Percentiles rank a stretch among this genome's conserved stretches.
phyloP scores from a whole-genome alignment of 2,888 invertebrate genomes.

The Urechis unicinctus region DNA sequence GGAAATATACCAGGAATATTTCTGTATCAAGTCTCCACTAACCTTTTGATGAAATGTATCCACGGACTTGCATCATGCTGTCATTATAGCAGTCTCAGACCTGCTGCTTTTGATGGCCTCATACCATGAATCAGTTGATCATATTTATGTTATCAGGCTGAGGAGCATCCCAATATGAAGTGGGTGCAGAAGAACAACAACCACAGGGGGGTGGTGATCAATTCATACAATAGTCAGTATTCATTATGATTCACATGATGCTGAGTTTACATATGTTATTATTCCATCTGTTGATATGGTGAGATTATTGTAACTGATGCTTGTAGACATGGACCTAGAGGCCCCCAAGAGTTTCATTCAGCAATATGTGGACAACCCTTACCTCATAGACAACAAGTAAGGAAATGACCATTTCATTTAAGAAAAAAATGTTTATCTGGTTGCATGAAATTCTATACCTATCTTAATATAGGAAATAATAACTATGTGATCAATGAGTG shows the following conservation, averaged over 20 bases:
- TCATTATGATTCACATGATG: too few relatives aligned
- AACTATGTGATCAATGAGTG: too few relatives aligned
- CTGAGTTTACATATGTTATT: background rate
- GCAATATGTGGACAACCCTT: constrained; percentile 80
- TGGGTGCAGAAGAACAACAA: constrained; percentile 91
- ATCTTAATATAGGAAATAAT: too few relatives aligned
- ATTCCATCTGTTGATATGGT: background rate
- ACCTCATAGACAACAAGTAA: constrained; percentile 76
- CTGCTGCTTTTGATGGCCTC: too few relatives aligned
- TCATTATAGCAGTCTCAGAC: too few relatives aligned
- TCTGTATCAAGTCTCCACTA: too few relatives aligned
- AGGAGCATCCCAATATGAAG: constrained; percentile 59
- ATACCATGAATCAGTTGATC: too few relatives aligned
- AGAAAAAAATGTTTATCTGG: background rate
- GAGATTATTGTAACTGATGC: background rate
- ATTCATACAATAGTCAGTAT: constrained; percentile 54
- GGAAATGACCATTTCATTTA: constrained; percentile 5
- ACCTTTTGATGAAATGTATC: too few relatives aligned
- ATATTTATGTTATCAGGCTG: constrained; percentile 49
- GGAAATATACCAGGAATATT: too few relatives aligned
- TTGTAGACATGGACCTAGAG: constrained; percentile 62
- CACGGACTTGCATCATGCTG: too few relatives aligned
- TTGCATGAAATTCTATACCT: too few relatives aligned
- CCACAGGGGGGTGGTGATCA: constrained; percentile 79
- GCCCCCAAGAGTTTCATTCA: constrained; percentile 77